Evolutionary conservation across 2,888 invertebrate genomes (phyloP), one percentile per base, ranked within the genome.

Genomic region (Microlaimidae sp.): DNA sequence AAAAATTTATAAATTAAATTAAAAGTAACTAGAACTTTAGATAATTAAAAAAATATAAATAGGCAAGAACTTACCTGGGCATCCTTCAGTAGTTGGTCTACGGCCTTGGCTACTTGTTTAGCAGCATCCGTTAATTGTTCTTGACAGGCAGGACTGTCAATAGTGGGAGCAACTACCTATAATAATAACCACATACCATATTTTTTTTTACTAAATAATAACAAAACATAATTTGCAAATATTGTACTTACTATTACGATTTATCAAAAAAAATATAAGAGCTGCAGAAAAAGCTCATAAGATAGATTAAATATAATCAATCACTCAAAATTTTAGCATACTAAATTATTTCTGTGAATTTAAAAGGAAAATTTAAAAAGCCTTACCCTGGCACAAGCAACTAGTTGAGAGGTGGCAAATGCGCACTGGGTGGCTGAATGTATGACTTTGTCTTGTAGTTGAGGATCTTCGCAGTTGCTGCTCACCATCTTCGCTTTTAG

Each of bases 361-460:
- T n/a, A n/a, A n/a, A n/a, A n/a, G n/a, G n/a, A n/a, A n/a, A n/a
- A n/a, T n/a, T n/a, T n/a, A n/a, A n/a, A n/a, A n/a, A n/a, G n/a
- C n/a, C 43, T 58, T 66, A 81, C 82, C 78, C 93, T 92, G 21
- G 95, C 86, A 67, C 92, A 92, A 0, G 93, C 93, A 0, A 97
- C 95, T 2, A 97, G 77, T 68, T 95, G 93, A 41, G 93, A 93
- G 3, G 97, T 95, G 4, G 93, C 89, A 42, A 95, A 75, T 0
- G 97, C 97, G 71, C 92, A 92, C 70, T 90, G 84, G 0, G 93
- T 93, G 1, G 97, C 97, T 0, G 90, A 86, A 0, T 86, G 85
- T 62, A 99, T 93, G 47, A 95, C n/a, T n/a, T 43, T 43, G 43
- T 86, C 85, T 73, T 87, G 85, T 28, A 81, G 79, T 38, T 79